These are phyloP conservation scores for Sisyra nigra DNA, from an alignment of 2,888 invertebrate species.

Conservation along the genomic window DNA sequence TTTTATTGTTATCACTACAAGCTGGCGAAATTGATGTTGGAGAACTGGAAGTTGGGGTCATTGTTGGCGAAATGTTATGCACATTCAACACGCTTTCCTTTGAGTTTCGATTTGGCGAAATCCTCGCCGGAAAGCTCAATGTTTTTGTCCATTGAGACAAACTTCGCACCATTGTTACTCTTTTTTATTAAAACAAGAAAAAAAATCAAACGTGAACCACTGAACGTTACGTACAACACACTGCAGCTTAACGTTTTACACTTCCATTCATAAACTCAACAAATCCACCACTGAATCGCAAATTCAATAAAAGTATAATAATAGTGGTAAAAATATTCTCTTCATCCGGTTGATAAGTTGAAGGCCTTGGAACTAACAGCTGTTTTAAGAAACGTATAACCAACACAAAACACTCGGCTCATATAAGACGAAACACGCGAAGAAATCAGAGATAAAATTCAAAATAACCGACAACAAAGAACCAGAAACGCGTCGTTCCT, in stretches of 20 bases:
- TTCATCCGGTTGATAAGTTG: too few species aligned
- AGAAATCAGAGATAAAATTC: too few species aligned
- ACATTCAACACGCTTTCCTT: constrained; percentile 51
- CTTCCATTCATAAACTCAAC: too few species aligned
- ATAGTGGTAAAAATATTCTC: too few species aligned
- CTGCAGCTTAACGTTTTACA: not conserved
- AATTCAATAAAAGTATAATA: too few species aligned
- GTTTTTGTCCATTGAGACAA: constrained; percentile 84
- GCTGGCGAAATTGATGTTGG: constrained; percentile 22
- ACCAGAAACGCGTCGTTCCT: too few species aligned
- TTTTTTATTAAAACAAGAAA: not conserved
- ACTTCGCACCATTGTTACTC: constrained; percentile 59
- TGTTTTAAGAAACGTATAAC: too few species aligned
- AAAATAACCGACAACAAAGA: too few species aligned
- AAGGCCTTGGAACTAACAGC: too few species aligned
- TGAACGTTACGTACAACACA: too few species aligned
- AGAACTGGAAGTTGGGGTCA: constrained; percentile 42
- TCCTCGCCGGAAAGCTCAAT: constrained; percentile 71
- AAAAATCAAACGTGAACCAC: not conserved
- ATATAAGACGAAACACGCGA: too few species aligned
- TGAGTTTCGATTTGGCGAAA: constrained; percentile 64
- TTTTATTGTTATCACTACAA: constrained; percentile 22
- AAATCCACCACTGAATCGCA: not conserved
- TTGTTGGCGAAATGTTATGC: constrained; percentile 31
- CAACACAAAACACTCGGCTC: too few species aligned